These are phyloP conservation scores for Sebastes umbrosus DNA, from an alignment of 2,797 vertebrate genomes.

Conservation along the genomic window DNA sequence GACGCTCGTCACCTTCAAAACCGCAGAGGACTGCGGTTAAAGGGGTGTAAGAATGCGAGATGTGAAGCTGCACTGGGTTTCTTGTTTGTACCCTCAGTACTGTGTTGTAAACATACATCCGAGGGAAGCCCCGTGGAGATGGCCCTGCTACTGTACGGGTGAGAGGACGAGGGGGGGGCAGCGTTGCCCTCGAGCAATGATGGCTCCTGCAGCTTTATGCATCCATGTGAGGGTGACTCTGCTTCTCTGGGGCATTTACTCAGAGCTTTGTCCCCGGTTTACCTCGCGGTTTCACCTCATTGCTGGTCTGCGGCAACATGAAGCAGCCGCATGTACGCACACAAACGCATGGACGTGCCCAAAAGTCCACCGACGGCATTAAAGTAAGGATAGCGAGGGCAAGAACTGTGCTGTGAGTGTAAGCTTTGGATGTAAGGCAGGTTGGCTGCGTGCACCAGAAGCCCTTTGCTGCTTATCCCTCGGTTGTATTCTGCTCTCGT, in stretches of 20 bases:
- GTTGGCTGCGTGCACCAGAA: conserved; percentile 15
- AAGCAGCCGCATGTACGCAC: not conserved
- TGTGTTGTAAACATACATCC: conserved; percentile 18
- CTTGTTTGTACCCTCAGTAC: conserved; percentile 5
- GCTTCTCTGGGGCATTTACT: conserved; percentile 33
- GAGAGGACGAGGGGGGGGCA: not conserved
- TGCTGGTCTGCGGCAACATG: not conserved
- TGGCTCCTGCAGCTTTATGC: not conserved
- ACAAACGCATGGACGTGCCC: not conserved
- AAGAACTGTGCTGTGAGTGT: not conserved
- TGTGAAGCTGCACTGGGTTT: not conserved
- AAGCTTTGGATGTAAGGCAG: conserved; percentile 28
- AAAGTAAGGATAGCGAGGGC: not conserved
- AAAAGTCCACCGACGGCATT: not conserved
- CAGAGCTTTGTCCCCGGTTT: conserved; percentile 24
- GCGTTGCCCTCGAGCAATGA: conserved; percentile 14
- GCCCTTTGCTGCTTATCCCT: conserved; percentile 11
- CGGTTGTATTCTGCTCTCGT: conserved; percentile 34
- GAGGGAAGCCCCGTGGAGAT: conserved; percentile 15
- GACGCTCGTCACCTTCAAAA: conserved; percentile 24
- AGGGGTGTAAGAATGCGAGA: not conserved
- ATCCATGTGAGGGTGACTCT: conserved; percentile 32
- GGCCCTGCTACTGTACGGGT: not conserved
- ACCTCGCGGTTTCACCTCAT: conserved; percentile 21
- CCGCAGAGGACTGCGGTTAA: conserved; percentile 4